Percentiles rank a stretch among this genome's conserved stretches.
phyloP scores from a whole-genome alignment of 1,140 invertebrate genomes.

The Hyles vespertilio region DNA sequence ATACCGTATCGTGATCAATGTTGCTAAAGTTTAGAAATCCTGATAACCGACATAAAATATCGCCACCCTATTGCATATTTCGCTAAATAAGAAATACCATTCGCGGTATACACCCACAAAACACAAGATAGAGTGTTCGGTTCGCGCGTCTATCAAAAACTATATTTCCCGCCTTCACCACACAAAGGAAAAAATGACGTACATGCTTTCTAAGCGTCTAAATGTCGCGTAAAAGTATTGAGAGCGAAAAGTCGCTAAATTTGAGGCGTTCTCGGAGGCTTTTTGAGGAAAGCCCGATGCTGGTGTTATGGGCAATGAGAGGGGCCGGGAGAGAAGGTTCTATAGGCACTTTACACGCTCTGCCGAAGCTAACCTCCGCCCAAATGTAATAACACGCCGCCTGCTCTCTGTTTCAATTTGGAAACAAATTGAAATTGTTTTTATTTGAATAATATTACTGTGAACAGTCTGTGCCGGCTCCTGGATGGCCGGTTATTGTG shows the following conservation, averaged over 20 bases:
- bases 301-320: constrained; percentile 70
- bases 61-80: constrained; percentile 13
- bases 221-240: constrained; percentile 67
- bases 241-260: constrained; percentile 72
- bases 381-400: constrained; percentile 68
- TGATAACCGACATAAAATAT: too few relatives aligned
- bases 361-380: constrained; percentile 69
- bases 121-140: constrained; percentile 22
- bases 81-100: constrained; percentile 60
- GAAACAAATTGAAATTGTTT: constrained; percentile 74
- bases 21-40: too few relatives aligned
- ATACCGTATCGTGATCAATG: too few relatives aligned
- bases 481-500: constrained; percentile 45
- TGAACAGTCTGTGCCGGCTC: constrained; percentile 32
- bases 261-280: constrained; percentile 66
- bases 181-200: constrained; percentile 41
- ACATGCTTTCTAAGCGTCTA: constrained; percentile 46
- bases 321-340: constrained; percentile 58
- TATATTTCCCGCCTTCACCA: constrained; percentile 36
- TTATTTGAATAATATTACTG: constrained; percentile 73
- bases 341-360: constrained; percentile 74
- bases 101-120: constrained; percentile 30
- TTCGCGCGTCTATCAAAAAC: constrained; percentile 37
- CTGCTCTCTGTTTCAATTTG: constrained; percentile 73
- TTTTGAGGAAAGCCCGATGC: constrained; percentile 67